Conservation (phyloP, 1,140 invertebrate genomes). For the Colletes latitarsis region DNA sequence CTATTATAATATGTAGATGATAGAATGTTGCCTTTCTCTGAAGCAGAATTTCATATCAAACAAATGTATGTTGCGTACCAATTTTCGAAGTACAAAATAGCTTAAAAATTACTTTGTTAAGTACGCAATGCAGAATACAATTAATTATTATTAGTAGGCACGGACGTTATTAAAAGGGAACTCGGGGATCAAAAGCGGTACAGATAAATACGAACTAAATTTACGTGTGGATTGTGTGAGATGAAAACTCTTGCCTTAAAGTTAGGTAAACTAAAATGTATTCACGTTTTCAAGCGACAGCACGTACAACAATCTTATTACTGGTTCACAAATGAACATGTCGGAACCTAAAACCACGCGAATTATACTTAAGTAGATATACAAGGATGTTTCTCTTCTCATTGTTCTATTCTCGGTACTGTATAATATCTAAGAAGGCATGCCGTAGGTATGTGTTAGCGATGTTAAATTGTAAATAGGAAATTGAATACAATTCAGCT, state of each 20-base stretch:
- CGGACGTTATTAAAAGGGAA: neutral
- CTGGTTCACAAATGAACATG: neutral
- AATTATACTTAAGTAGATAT: constrained; percentile 13
- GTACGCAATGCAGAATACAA: constrained; percentile 7
- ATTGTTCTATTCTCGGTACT: constrained; percentile 37
- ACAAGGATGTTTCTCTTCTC: constrained; percentile 24
- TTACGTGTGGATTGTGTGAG: neutral
- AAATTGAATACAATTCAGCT: constrained; percentile 28
- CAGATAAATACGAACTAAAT: neutral
- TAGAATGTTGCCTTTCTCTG: constrained; percentile 34
- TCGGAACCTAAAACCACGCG: neutral
- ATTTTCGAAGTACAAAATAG: constrained; percentile 45
- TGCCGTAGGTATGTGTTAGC: neutral
- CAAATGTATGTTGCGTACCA: constrained; percentile 28
- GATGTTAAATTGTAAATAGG: constrained; percentile 36
- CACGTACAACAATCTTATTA: neutral
- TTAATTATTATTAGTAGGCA: constrained; percentile 15
- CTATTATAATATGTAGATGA: neutral
- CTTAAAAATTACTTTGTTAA: constrained; percentile 39
- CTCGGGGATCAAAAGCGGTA: constrained; percentile 26
- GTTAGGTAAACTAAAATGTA: constrained; percentile 24
- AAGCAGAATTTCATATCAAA: constrained; percentile 36
- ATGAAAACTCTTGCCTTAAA: constrained; percentile 23
- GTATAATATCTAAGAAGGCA: constrained; percentile 16
- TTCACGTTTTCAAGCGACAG: constrained; percentile 10